Conservation (phyloP, 2,797 vertebrate species). For the Phoebastria nigripes region DNA sequence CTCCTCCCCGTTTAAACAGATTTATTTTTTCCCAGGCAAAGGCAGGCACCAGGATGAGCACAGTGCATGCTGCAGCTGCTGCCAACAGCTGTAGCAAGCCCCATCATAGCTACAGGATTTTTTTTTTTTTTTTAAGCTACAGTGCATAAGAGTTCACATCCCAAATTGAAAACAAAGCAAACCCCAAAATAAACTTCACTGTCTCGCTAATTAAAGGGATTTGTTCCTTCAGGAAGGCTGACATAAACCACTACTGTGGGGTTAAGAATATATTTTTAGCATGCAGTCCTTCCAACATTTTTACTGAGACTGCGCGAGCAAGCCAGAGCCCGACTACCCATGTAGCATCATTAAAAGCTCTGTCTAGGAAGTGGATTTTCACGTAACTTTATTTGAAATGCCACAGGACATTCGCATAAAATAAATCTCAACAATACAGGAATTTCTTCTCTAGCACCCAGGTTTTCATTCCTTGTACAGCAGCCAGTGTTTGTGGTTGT, state of each 20-base stretch:
- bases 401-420: not conserved
- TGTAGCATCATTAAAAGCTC: not conserved
- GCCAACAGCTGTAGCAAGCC: conserved; percentile 2
- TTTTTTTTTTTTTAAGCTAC: not conserved
- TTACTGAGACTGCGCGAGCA: not conserved
- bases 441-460: not conserved
- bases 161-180: conserved; percentile 22
- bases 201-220: conserved; percentile 43
- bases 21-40: not conserved
- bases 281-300: not conserved
- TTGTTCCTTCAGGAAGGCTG: not conserved
- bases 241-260: conserved; percentile 5
- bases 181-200: conserved; percentile 21
- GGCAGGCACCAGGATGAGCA: not conserved
- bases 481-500: not conserved
- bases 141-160: not conserved
- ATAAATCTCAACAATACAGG: too few species aligned
- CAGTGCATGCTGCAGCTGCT: not conserved
- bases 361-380: not conserved
- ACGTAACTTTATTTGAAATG: not conserved
- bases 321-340: not conserved
- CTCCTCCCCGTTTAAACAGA: not conserved
- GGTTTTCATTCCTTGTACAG: not conserved
- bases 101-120: not conserved
- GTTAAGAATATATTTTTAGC: not conserved